These are phyloP conservation scores for Otus scops DNA, from an alignment of 2,797 vertebrate species.

Conservation along the genomic window DNA sequence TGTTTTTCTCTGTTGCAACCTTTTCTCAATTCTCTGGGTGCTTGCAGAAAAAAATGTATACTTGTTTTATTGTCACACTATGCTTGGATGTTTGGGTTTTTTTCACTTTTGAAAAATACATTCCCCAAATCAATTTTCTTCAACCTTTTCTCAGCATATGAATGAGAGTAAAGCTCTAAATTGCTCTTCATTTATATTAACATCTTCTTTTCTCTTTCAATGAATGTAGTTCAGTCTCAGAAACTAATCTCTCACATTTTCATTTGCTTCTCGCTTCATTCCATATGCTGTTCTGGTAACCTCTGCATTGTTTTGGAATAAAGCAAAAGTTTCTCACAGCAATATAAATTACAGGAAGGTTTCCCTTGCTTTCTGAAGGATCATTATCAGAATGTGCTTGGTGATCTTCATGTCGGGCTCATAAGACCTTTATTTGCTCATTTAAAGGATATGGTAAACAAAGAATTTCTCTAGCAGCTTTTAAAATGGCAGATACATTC, in stretches of 20 bases:
- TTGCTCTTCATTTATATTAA: slow-evolving; percentile 21
- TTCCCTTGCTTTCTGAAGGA: not conserved
- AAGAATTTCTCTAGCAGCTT: not conserved
- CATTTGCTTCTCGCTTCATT: not conserved
- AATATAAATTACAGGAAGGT: not conserved
- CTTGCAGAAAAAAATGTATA: not conserved
- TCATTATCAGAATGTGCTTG: not conserved
- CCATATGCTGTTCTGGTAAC: not conserved
- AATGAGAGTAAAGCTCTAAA: slow-evolving; percentile 8
- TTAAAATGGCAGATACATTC: not conserved
- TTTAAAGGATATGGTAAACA: not conserved
- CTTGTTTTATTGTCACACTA: not conserved
- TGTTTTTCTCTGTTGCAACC: not conserved
- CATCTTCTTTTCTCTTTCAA: not conserved
- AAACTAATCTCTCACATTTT: not conserved
- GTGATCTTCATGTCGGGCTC: not conserved
- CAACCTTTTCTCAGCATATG: not conserved
- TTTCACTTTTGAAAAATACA: not conserved
- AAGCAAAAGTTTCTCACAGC: not conserved
- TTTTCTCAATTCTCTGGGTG: not conserved
- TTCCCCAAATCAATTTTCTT: not conserved
- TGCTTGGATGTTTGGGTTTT: not conserved
- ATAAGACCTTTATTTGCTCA: not conserved
- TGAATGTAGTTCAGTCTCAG: not conserved
- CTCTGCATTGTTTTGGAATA: not conserved